Percentiles rank a stretch among this genome's conserved stretches.
These are phyloP conservation scores for Thamnaconus septentrionalis DNA, from an alignment of 2,113 vertebrate species.

Conservation along the genomic window DNA sequence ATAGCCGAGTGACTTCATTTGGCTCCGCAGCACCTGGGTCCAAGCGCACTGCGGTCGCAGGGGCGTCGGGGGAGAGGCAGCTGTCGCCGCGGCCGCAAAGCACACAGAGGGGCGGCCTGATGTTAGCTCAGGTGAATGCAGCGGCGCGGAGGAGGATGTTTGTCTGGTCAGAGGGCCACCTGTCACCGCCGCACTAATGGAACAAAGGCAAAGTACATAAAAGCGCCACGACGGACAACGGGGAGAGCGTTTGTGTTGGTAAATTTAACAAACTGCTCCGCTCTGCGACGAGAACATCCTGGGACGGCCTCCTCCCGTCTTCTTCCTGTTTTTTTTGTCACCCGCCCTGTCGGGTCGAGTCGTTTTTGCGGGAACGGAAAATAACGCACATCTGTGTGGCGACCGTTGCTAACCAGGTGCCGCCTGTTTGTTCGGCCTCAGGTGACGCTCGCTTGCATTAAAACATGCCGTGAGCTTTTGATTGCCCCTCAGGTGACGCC, in stretches of 20 bases:
- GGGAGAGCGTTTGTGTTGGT: no score
- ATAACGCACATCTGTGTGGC: slow-evolving; percentile 37
- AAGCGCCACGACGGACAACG: neutral
- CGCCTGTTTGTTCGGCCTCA: slow-evolving; percentile 71
- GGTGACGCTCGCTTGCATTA: slow-evolving; percentile 67
- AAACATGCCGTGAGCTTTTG: slow-evolving; percentile 52
- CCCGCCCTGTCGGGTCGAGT: neutral
- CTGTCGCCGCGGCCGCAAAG: slow-evolving; percentile 50
- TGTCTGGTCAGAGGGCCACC: slow-evolving; percentile 64
- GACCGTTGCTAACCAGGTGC: slow-evolving; percentile 72
- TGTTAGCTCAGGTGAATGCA: slow-evolving; percentile 67
- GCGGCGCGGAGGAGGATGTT: slow-evolving; percentile 59
- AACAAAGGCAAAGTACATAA: slow-evolving; percentile 53
- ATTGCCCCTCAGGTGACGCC: neutral
- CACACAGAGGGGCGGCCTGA: slow-evolving; percentile 35
- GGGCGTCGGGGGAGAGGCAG: slow-evolving; percentile 52
- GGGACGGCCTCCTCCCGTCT: no score
- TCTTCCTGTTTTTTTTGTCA: neutral
- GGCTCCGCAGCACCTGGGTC: slow-evolving; percentile 64
- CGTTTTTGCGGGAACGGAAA: slow-evolving; percentile 22
- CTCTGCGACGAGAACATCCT: neutral
- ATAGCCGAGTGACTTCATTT: slow-evolving; percentile 70
- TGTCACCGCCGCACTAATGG: slow-evolving; percentile 57
- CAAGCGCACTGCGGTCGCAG: slow-evolving; percentile 40
- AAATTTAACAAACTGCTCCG: no score